Evolutionary conservation across 2,797 vertebrate species (phyloP).

Genomic region (Neoniphon sammara): DNA sequence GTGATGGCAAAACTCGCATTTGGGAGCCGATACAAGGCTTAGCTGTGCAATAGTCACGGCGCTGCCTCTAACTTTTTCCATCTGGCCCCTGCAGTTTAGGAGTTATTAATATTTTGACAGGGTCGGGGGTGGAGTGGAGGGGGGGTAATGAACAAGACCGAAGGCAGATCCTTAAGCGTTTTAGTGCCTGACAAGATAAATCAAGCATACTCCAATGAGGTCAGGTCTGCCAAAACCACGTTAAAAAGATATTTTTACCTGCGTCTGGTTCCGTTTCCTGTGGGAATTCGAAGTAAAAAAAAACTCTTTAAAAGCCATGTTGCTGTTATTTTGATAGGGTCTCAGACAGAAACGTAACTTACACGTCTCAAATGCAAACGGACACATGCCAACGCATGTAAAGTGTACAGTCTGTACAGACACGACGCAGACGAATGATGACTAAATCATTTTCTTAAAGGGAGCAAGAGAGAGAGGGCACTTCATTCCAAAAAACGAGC

Average conservation of each 20-base stretch:
- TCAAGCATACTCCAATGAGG: conserved; percentile 33
- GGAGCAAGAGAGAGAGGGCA: conserved; percentile 20
- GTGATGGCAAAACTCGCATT: background rate
- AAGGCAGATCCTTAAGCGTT: conserved; percentile 33
- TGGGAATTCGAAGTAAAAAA: conserved; percentile 13
- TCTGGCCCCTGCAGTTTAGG: too few species aligned
- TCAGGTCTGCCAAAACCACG: conserved; percentile 15
- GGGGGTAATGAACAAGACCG: conserved; percentile 44
- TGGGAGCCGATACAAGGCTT: background rate
- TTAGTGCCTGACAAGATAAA: conserved; percentile 21
- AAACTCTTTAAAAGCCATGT: background rate
- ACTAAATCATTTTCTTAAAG: conserved; percentile 66
- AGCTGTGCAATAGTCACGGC: too few species aligned
- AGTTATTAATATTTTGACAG: conserved; percentile 31
- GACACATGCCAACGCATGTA: conserved; percentile 59
- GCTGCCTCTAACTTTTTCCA: too few species aligned
- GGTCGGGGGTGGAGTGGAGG: background rate
- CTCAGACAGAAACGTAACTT: conserved; percentile 49
- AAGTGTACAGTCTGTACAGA: conserved; percentile 6
- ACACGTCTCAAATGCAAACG: conserved; percentile 51
- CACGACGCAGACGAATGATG: conserved; percentile 63
- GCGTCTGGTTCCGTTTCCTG: conserved; percentile 33
- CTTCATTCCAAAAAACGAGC: conserved; percentile 60
- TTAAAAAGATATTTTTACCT: conserved; percentile 27
- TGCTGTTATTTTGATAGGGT: conserved; percentile 34